These are phyloP conservation scores for Myioborus melanocephalus DNA, from an alignment of 2,797 vertebrate species.

Conservation along the genomic window DNA sequence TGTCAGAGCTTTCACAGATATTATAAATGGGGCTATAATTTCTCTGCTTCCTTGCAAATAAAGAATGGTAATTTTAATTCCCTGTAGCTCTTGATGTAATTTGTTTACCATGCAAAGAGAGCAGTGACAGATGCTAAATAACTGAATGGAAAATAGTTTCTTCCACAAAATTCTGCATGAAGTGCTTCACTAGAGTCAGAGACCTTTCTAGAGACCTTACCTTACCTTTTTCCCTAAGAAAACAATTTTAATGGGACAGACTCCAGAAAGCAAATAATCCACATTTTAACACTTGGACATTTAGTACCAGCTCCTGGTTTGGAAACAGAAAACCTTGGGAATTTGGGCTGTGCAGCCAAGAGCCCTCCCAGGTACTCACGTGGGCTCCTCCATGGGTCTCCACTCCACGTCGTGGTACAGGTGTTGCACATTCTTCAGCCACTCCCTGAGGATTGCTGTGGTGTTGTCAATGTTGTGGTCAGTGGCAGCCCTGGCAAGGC, in stretches of 20 bases:
- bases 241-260: not conserved
- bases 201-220: not conserved
- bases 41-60: not conserved
- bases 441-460: slow-evolving; percentile 88
- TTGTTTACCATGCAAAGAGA: slow-evolving; percentile 1
- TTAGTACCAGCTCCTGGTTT: not conserved
- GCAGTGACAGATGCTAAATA: not conserved
- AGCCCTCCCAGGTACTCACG: slow-evolving; percentile 73
- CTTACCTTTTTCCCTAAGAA: not conserved
- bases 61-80: not conserved
- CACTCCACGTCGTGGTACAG: slow-evolving; percentile 94
- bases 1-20: not conserved
- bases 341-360: not conserved
- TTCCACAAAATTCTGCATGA: not conserved
- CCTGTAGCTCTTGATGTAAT: not conserved
- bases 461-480: slow-evolving; percentile 95
- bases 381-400: slow-evolving; percentile 91
- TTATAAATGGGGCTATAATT: not conserved
- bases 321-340: not conserved
- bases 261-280: not conserved
- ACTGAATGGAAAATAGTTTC: not conserved
- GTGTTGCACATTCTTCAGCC: slow-evolving; percentile 87
- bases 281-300: not conserved
- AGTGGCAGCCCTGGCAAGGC: slow-evolving; percentile 84
- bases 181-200: not conserved